Conservation (phyloP, 1,140 invertebrate genomes). For the Magallana angulata region DNA sequence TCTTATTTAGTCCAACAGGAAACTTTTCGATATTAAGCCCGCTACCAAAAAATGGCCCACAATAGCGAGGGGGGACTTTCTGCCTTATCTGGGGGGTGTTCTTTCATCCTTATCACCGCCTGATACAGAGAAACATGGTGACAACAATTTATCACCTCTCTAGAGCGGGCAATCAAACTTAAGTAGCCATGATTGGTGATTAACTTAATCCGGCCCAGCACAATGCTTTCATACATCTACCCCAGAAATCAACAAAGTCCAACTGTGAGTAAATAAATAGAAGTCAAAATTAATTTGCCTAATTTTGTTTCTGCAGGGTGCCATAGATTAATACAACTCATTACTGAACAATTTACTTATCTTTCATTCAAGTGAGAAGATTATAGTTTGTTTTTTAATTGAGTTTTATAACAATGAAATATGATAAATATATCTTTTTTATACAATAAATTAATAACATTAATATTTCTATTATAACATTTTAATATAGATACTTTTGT, state of each 20-base stretch:
- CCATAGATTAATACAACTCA: background rate
- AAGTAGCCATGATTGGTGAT: slow-evolving; percentile 10
- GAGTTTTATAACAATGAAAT: too few relatives aligned
- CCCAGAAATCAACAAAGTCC: slow-evolving; percentile 25
- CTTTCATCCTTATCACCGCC: slow-evolving; percentile 1
- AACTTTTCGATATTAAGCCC: slow-evolving; percentile 37
- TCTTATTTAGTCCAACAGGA: slow-evolving; percentile 28
- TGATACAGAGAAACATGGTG: slow-evolving; percentile 4
- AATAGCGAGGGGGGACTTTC: background rate
- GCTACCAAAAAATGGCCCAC: slow-evolving; percentile 29
- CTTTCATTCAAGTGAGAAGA: too few relatives aligned
- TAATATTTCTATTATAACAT: too few relatives aligned
- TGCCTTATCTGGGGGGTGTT: slow-evolving; percentile 15
- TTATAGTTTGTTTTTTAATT: too few relatives aligned
- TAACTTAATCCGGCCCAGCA: slow-evolving; percentile 15
- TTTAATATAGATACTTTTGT: too few relatives aligned
- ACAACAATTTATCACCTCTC: slow-evolving; percentile 6
- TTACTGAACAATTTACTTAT: too few relatives aligned
- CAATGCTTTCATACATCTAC: background rate
- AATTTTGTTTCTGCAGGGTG: background rate
- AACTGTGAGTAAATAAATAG: slow-evolving; percentile 20
- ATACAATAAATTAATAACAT: too few relatives aligned
- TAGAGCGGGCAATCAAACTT: background rate
- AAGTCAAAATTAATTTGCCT: background rate
- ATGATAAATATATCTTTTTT: too few relatives aligned